These are phyloP conservation scores for Atherinosoma microstoma DNA, from an alignment of 2,797 vertebrate genomes.

Conservation along the genomic window DNA sequence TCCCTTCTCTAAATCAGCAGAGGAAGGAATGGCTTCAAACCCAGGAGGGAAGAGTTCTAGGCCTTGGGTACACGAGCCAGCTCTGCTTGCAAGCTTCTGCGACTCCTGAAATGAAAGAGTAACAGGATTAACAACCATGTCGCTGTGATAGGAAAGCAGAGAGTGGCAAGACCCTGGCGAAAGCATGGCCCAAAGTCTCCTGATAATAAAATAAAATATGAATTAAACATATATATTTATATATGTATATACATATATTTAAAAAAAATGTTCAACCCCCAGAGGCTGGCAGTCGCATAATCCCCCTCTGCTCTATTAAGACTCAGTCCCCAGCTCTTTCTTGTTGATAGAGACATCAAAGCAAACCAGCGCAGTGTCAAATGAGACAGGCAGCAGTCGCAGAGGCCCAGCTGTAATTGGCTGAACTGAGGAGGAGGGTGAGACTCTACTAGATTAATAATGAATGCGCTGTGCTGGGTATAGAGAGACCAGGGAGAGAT, in stretches of 20 bases:
- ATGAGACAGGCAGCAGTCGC: conserved; percentile 73
- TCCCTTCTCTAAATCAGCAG: conserved; percentile 54
- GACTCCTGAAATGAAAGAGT: conserved; percentile 65
- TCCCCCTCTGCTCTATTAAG: conserved; percentile 76
- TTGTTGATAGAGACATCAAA: conserved; percentile 84
- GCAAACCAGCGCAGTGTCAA: conserved; percentile 68
- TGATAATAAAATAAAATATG: conserved; percentile 76
- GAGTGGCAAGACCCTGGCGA: conserved; percentile 66
- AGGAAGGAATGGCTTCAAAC: conserved; percentile 60
- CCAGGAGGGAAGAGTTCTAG: conserved; percentile 53
- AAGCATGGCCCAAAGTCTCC: conserved; percentile 61
- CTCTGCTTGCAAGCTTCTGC: conserved; percentile 50
- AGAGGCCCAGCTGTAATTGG: conserved; percentile 75
- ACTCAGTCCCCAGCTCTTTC: conserved; percentile 52
- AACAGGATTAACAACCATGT: conserved; percentile 79
- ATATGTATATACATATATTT: too few species aligned
- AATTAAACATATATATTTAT: conserved; percentile 73
- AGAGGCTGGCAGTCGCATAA: conserved; percentile 73
- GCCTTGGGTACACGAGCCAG: conserved; percentile 45
- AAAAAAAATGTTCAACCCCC: conserved; percentile 56
- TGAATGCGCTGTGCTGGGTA: conserved; percentile 68
- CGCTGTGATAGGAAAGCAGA: conserved; percentile 68
- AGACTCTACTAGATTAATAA: conserved; percentile 72
- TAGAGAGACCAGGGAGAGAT: conserved; percentile 63
- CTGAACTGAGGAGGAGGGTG: conserved; percentile 68